Conservation (phyloP, 1,140 invertebrate species). For the Popillia japonica region DNA sequence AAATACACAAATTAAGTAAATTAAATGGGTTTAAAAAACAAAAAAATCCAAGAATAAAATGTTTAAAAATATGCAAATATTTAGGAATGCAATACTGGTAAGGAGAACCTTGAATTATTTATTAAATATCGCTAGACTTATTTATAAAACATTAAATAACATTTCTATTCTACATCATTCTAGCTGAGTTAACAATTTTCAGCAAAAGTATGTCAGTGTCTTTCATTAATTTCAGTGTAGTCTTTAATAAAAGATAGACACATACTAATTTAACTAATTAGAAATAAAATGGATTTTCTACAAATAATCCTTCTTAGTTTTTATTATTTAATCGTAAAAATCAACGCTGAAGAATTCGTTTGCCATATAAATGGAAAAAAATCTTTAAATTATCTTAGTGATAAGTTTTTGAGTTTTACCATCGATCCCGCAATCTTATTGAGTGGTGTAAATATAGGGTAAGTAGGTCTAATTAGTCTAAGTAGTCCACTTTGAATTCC, state of each 20-base stretch:
- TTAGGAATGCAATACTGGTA: too few relatives aligned
- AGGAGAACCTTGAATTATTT: neutral
- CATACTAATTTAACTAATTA: neutral
- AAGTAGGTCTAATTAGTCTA: constrained; percentile 53
- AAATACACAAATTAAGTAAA: too few relatives aligned
- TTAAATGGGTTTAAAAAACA: too few relatives aligned
- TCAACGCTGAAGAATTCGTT: constrained; percentile 44
- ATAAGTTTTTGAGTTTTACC: constrained; percentile 71
- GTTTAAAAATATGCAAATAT: too few relatives aligned
- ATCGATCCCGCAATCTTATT: constrained; percentile 66
- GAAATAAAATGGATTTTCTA: neutral
- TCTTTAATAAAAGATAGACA: neutral
- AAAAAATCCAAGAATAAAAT: too few relatives aligned
- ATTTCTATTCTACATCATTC: neutral
- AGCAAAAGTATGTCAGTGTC: neutral
- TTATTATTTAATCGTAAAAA: neutral
- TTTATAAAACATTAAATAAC: neutral
- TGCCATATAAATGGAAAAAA: constrained; percentile 49
- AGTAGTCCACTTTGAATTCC: too few relatives aligned
- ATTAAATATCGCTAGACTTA: neutral
- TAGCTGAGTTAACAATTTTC: constrained; percentile 7
- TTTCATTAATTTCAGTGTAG: neutral
- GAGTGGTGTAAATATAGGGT: constrained; percentile 60
- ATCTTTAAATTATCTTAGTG: constrained; percentile 62
- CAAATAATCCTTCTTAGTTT: neutral